These are phyloP conservation scores for Myopa tessellatipennis DNA, from an alignment of 2,888 invertebrate genomes.

Conservation along the genomic window DNA sequence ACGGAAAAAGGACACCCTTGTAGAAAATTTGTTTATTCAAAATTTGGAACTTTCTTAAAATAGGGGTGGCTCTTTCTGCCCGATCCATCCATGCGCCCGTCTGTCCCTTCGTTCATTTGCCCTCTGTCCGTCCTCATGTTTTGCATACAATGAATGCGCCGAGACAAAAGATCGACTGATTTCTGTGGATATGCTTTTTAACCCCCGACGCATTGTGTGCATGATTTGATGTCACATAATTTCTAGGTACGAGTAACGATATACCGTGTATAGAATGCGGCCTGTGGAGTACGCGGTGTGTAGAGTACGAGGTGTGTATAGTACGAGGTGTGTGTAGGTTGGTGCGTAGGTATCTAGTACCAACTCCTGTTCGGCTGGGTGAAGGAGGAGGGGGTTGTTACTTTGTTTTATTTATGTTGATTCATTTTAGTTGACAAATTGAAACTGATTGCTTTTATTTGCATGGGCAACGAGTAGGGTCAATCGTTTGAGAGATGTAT, in stretches of 20 bases:
- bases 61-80: slow-evolving; percentile 5
- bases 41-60: slow-evolving; percentile 14
- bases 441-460: slow-evolving; percentile 31
- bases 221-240: slow-evolving; percentile 17
- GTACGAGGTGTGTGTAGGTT: slow-evolving; percentile 2
- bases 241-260: neutral
- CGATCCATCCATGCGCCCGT: neutral
- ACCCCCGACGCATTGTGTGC: slow-evolving; percentile 12
- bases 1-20: neutral
- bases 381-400: too few species aligned
- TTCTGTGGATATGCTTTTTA: slow-evolving; percentile 17
- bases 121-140: slow-evolving; percentile 3
- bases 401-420: slow-evolving; percentile 30
- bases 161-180: neutral
- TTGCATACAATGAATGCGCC: slow-evolving; percentile 12
- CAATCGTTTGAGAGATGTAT: neutral
- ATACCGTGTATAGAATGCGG: too few species aligned
- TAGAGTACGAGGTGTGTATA: neutral
- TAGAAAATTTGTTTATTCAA: slow-evolving; percentile 8
- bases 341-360: slow-evolving; percentile 3
- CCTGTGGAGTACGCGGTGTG: too few species aligned
- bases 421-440: slow-evolving; percentile 43
- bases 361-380: neutral
- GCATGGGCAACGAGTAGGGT: slow-evolving; percentile 10
- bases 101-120: neutral